phyloP scores from a whole-genome alignment of 2,113 vertebrate species.

The Stegostoma tigrinum region DNA sequence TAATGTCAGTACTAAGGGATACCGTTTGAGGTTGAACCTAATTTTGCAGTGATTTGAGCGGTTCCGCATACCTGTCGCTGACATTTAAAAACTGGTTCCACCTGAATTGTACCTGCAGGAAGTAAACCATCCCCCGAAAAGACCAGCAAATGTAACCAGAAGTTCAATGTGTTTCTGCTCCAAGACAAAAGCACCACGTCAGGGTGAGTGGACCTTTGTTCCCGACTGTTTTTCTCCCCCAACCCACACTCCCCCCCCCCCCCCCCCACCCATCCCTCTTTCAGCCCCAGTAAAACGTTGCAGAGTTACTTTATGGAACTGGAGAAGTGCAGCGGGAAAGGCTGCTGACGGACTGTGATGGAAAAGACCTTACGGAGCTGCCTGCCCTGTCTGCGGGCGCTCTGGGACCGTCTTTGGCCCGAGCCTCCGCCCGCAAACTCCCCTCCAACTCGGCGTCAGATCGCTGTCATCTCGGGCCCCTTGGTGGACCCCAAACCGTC shows the following conservation, averaged over 20 bases:
- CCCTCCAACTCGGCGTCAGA: neutral
- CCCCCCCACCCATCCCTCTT: no score
- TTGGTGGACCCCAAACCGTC: neutral
- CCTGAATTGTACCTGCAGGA: neutral
- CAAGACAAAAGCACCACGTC: neutral
- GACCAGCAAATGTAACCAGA: no score
- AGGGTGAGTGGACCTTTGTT: neutral
- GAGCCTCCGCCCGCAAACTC: constrained; percentile 40
- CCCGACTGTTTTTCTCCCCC: neutral
- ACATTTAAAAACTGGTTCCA: constrained; percentile 18
- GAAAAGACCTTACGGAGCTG: constrained; percentile 73
- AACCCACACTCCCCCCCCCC: no score
- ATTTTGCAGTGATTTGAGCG: neutral
- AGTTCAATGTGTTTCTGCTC: neutral
- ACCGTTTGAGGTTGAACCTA: neutral
- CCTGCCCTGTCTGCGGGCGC: constrained; percentile 61
- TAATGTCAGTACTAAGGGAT: neutral
- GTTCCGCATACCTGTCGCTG: neutral
- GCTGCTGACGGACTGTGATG: constrained; percentile 50
- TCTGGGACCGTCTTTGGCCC: constrained; percentile 85
- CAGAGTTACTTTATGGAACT: neutral
- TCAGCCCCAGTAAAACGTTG: no score
- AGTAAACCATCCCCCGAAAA: neutral
- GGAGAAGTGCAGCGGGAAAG: no score
- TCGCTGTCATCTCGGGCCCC: constrained; percentile 8